Evolutionary conservation across 1,140 invertebrate species (phyloP).

Genomic region (Sitobion miscanthi): DNA sequence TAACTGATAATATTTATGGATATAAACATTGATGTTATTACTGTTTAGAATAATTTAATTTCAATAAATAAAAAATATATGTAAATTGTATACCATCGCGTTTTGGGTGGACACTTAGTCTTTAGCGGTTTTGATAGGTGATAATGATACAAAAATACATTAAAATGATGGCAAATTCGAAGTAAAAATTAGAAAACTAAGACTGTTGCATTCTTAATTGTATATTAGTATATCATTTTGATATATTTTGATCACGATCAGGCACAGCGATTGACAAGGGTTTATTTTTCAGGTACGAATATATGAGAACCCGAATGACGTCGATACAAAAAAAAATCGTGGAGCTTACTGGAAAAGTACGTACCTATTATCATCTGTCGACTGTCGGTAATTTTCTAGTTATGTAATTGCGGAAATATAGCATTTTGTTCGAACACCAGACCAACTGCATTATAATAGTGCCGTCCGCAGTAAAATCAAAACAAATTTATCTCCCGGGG

Average conservation of each 20-base stretch:
- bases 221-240: neutral
- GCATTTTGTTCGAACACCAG: neutral
- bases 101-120: neutral
- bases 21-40: neutral
- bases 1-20: neutral
- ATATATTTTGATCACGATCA: neutral
- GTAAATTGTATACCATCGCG: no score
- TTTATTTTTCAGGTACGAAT: constrained; percentile 66
- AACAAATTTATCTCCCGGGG: neutral
- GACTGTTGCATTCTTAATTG: neutral
- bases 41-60: neutral
- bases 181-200: neutral
- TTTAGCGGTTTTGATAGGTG: neutral
- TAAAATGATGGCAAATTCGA: neutral
- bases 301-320: constrained; percentile 68
- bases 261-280: neutral
- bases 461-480: neutral
- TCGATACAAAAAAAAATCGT: constrained; percentile 68
- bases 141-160: neutral
- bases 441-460: neutral
- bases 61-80: no score
- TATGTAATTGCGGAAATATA: neutral
- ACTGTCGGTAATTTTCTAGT: neutral
- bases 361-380: neutral
- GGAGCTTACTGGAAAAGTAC: constrained; percentile 68